Conservation (phyloP, 2,888 invertebrate species). For the Hecatera dysodea region DNA sequence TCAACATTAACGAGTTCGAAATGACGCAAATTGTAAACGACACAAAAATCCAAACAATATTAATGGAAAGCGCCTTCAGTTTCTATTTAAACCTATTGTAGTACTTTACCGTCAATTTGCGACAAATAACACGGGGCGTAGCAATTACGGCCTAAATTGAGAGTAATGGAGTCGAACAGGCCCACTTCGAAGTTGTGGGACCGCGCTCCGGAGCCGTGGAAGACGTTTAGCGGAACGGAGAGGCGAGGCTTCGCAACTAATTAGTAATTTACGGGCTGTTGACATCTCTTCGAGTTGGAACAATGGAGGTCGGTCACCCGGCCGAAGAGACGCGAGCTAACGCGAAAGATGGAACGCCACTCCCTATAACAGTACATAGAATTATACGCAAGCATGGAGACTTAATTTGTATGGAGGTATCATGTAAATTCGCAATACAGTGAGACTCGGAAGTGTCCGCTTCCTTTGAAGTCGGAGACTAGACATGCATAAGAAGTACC, state of each 20-base stretch:
- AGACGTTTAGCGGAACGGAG: conserved; percentile 61
- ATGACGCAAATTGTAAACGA: conserved; percentile 35
- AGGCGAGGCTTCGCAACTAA: conserved; percentile 66
- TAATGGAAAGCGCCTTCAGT: conserved; percentile 52
- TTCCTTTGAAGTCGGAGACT: conserved; percentile 32
- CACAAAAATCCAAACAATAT: conserved; percentile 38
- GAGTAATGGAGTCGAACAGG: conserved; percentile 52
- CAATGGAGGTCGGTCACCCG: conserved; percentile 65
- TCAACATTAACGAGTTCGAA: conserved; percentile 4
- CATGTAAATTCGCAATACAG: conserved; percentile 25
- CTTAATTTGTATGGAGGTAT: conserved; percentile 38
- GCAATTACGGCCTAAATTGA: conserved; percentile 63
- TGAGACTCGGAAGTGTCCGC: conserved; percentile 18
- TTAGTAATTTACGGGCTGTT: conserved; percentile 73
- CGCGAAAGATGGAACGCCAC: conserved; percentile 38
- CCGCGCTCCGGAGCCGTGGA: conserved; percentile 38
- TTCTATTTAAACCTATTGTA: conserved; percentile 55
- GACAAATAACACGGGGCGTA: conserved; percentile 54
- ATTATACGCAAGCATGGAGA: conserved; percentile 9
- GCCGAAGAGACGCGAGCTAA: conserved; percentile 30
- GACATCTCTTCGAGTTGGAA: conserved; percentile 65
- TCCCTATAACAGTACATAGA: conserved; percentile 23
- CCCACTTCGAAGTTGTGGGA: conserved; percentile 37
- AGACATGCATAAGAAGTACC: conserved; percentile 29
- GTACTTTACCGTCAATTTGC: conserved; percentile 46